Evolutionary conservation across 2,888 invertebrate species (phyloP).

Genomic region (Tholera decimalis): DNA sequence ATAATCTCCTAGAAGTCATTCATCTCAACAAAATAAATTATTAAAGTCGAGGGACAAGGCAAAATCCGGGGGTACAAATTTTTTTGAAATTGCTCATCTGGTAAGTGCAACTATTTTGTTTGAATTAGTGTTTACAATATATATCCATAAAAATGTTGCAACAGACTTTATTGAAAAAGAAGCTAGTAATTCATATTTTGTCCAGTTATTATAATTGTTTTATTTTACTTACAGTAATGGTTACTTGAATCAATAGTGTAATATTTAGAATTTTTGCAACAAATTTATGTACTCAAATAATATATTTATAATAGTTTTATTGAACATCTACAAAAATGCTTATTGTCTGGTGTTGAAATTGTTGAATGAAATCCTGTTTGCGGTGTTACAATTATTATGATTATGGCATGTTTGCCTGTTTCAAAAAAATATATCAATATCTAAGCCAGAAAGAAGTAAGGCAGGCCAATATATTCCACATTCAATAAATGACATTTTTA

Average conservation of each 20-base stretch:
- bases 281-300: no score
- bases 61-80: no score
- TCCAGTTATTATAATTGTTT: neutral
- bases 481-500: neutral
- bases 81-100: no score
- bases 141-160: neutral
- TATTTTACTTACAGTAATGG: neutral
- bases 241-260: no score
- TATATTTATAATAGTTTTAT: neutral
- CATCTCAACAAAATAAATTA: no score
- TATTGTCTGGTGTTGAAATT: neutral
- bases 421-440: neutral
- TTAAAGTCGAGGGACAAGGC: no score
- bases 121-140: slow-evolving; percentile 1
- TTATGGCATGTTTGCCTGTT: neutral
- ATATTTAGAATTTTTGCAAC: no score
- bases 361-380: neutral
- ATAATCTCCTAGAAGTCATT: no score
- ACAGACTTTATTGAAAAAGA: slow-evolving; percentile 2
- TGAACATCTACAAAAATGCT: slow-evolving; percentile 1
- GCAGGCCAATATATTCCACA: neutral
- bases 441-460: neutral
- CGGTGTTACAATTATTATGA: neutral
- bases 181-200: neutral
- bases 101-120: slow-evolving; percentile 33